phyloP scores from a whole-genome alignment of 2,797 vertebrate genomes.

The Diplodus sargus region DNA sequence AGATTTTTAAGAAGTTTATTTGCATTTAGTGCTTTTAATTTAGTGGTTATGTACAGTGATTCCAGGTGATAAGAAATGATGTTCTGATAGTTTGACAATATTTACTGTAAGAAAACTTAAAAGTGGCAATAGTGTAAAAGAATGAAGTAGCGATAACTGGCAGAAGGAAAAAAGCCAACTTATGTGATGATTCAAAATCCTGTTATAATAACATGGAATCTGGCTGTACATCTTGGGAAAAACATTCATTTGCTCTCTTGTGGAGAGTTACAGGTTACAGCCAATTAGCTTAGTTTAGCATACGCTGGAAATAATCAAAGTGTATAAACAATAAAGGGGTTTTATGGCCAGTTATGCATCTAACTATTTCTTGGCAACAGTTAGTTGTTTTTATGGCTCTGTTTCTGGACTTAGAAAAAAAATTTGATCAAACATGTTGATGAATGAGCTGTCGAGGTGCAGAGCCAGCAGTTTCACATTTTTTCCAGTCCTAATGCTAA shows the following conservation, averaged over 20 bases:
- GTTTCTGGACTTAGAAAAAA: not conserved
- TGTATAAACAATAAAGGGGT: not conserved
- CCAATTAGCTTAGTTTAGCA: conserved; percentile 3
- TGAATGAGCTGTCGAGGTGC: not conserved
- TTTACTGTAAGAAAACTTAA: not conserved
- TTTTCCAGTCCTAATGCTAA: not conserved
- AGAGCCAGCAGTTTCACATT: not conserved
- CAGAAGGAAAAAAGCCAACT: not conserved
- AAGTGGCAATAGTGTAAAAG: not conserved
- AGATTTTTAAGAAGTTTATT: not conserved
- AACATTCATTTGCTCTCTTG: not conserved
- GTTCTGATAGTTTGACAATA: conserved; percentile 8
- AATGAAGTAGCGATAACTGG: conserved; percentile 2
- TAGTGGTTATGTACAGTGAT: conserved; percentile 9
- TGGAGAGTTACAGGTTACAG: not conserved
- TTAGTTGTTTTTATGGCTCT: not conserved
- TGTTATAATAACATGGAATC: not conserved
- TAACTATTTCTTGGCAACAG: not conserved
- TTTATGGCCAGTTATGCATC: not conserved
- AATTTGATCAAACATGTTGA: not conserved
- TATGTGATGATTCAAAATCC: not conserved
- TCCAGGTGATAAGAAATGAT: not conserved
- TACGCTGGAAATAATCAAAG: not conserved
- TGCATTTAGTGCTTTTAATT: not conserved
- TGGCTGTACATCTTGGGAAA: not conserved